phyloP scores from a whole-genome alignment of 2,888 invertebrate genomes.

The Hanleya hanleyi region DNA sequence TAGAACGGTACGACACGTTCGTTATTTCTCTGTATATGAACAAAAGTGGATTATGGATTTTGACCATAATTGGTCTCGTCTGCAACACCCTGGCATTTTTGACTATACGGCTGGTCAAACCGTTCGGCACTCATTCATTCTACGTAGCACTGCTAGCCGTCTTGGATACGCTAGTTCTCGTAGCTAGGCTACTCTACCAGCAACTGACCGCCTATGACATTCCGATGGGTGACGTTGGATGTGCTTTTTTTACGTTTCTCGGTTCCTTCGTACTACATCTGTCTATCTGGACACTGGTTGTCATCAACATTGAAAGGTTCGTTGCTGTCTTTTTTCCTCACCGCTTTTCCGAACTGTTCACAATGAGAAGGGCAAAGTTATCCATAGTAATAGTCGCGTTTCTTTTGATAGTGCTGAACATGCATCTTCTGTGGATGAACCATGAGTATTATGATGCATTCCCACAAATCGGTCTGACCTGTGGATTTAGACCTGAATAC shows the following conservation, averaged over 20 bases:
- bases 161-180: neutral
- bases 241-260: neutral
- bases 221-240: neutral
- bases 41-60: neutral
- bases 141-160: neutral
- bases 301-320: neutral
- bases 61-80: neutral
- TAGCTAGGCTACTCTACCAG: neutral
- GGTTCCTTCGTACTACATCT: neutral
- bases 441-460: constrained; percentile 25
- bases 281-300: neutral
- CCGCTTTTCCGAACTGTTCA: neutral
- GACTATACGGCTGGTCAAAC: neutral
- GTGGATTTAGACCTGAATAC: constrained; percentile 35
- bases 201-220: neutral
- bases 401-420: neutral
- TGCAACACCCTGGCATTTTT: neutral
- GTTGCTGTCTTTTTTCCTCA: neutral
- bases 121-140: neutral
- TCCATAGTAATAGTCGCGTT: neutral
- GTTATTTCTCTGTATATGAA: neutral
- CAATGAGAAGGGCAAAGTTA: neutral
- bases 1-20: constrained; percentile 31
- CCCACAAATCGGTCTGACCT: constrained; percentile 13
- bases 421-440: constrained; percentile 7